Percentiles rank a stretch among this genome's conserved stretches.
Evolutionary conservation across 2,113 vertebrate species (phyloP).

Genomic region (Pelmatolapia mariae): DNA sequence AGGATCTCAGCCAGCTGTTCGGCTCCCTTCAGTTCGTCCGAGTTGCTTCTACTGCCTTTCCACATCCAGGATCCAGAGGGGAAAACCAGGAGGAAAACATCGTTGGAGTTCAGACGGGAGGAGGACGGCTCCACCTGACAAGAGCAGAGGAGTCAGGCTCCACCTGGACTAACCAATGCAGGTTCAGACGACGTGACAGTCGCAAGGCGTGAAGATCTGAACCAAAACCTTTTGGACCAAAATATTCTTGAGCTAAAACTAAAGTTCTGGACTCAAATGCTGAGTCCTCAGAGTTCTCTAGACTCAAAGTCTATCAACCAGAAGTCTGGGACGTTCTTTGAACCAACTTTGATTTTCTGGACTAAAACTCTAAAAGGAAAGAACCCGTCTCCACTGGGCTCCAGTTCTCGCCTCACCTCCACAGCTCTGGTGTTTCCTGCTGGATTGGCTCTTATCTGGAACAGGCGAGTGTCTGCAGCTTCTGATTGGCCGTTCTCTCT

Average conservation of each 20-base stretch:
- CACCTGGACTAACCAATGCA: background rate
- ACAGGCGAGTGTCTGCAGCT: slow-evolving; percentile 73
- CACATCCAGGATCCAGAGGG: slow-evolving; percentile 77
- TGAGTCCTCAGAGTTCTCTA: background rate
- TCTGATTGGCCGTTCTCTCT: slow-evolving; percentile 75
- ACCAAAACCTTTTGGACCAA: background rate
- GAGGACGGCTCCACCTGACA: slow-evolving; percentile 73
- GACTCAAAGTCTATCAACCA: background rate
- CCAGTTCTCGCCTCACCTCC: slow-evolving; percentile 67
- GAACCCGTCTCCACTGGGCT: background rate
- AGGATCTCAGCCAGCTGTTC: slow-evolving; percentile 73
- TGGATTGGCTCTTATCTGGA: slow-evolving; percentile 83
- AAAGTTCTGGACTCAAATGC: background rate
- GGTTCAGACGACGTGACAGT: background rate
- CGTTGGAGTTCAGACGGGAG: slow-evolving; percentile 82
- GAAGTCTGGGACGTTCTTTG: background rate
- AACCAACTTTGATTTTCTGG: background rate
- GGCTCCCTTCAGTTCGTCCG: slow-evolving; percentile 73
- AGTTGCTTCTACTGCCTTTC: slow-evolving; percentile 77
- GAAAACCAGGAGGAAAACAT: slow-evolving; percentile 82
- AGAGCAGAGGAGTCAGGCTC: background rate
- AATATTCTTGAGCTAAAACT: background rate
- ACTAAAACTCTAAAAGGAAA: background rate
- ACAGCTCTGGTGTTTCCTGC: slow-evolving; percentile 79
- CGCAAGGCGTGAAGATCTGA: background rate